Evolutionary conservation across 2,888 invertebrate species (phyloP), one percentile per base, ranked within the genome.

Genomic region (Drosophila histrio): DNA sequence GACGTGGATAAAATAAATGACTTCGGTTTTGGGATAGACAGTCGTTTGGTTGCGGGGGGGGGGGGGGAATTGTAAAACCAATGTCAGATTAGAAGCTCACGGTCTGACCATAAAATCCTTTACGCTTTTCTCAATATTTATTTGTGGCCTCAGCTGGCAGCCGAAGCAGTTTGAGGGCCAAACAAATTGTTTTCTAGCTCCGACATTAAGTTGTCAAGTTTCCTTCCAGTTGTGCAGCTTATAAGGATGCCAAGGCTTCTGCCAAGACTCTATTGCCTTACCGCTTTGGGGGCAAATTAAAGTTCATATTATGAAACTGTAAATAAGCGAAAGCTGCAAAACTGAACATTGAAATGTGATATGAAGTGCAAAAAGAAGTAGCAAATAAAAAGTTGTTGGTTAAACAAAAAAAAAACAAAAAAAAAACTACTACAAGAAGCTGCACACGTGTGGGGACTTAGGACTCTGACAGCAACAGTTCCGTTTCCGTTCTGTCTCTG

Each of bases 191-290:
- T 83, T 72, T 58, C 49, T 43, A 63, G 64, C 73, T 24, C 50
- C 46, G 52, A 82, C 64, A 83, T 86, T 82, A 82, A 72, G 87
- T 64, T 85, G 88, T 82, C 76, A 85, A 72, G 78, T 36, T 41
- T 53, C 50, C 41, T 21, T 46, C 36, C 32, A 58, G 58, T 39
- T 49, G 9, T 54, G 46, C 46, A 46, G 54, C 57, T 54, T 71
- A 61, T 54, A 53, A 58, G 41, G 21, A 22, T 65, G 47, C 44
- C 39, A 43, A 47, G 50, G 50, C 44, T 56, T 15, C n/a, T 21
- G 38, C 13, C 28, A 21, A 11, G 30, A 21, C 32, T 17, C 41
- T 0, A 8, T 13, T 46, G 32, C 13, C 24, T 24, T 13, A 21
- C 46, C 2, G 26, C 15, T 17, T 61, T 34, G 15, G 30, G 47